phyloP scores from a whole-genome alignment of 92 coral and sea anemone species.

The Scolanthus callimorphus region DNA sequence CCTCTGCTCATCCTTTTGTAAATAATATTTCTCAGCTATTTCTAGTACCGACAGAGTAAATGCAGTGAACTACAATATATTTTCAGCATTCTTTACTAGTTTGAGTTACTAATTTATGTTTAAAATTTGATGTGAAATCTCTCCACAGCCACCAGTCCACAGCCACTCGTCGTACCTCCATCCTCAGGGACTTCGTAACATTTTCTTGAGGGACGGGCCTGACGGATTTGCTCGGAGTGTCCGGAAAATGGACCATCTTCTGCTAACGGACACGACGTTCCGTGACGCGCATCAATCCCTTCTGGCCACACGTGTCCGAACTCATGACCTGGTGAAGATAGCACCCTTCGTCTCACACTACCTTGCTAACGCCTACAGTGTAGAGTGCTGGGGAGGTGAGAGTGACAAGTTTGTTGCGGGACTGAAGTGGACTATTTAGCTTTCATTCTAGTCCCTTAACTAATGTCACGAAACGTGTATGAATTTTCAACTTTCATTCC shows the following conservation, averaged over 20 bases:
- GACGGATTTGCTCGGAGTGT: slow-evolving; percentile 91
- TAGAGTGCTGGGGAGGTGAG: slow-evolving; percentile 99
- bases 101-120: no score
- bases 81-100: no score
- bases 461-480: no score
- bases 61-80: no score
- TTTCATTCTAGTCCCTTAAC: no score
- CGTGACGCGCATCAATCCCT: slow-evolving; percentile 98
- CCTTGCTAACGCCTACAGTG: slow-evolving; percentile 88
- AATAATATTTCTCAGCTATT: no score
- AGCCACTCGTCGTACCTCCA: slow-evolving; percentile 20
- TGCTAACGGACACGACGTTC: slow-evolving; percentile 93
- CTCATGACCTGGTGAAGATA: slow-evolving; percentile 87
- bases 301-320: slow-evolving; percentile 97
- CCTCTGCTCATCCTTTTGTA: no score
- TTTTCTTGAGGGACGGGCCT: slow-evolving; percentile 88
- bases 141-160: slow-evolving; percentile 10
- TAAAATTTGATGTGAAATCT: no score
- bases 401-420: no score
- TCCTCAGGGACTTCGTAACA: slow-evolving; percentile 83
- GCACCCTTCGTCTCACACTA: slow-evolving; percentile 94
- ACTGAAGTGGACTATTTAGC: no score
- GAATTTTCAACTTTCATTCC: no score
- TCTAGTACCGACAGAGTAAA: no score
- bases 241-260: slow-evolving; percentile 59